These are phyloP conservation scores for Sweltsa coloradensis DNA, from an alignment of 1,140 invertebrate genomes.

Conservation along the genomic window DNA sequence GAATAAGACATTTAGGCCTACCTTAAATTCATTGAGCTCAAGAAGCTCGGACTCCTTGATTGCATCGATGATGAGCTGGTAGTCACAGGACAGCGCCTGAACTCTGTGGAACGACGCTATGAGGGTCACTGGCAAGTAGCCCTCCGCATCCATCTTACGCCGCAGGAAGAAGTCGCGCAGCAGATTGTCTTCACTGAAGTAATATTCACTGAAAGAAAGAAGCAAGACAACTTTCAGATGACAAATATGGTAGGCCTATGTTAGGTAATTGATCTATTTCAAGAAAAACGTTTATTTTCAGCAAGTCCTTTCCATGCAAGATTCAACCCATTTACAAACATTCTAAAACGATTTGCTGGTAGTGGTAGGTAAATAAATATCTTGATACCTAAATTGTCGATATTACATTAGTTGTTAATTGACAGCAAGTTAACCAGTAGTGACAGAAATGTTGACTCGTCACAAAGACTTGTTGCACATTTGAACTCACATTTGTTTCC, in stretches of 20 bases:
- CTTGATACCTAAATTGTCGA: background rate
- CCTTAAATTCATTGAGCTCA: conserved; percentile 68
- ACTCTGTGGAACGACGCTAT: conserved; percentile 95
- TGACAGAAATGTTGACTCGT: background rate
- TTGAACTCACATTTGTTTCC: conserved; percentile 67
- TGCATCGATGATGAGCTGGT: conserved; percentile 68
- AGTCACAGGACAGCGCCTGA: conserved; percentile 72
- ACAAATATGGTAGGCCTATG: too few species aligned
- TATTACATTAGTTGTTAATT: conserved; percentile 1
- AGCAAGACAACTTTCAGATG: background rate
- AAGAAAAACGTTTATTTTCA: background rate
- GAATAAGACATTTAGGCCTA: conserved; percentile 23
- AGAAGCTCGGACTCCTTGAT: conserved; percentile 70
- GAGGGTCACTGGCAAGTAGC: conserved; percentile 82
- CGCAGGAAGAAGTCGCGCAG: conserved; percentile 91
- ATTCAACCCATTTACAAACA: background rate
- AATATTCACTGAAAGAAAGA: conserved; percentile 81
- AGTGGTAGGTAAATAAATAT: too few species aligned
- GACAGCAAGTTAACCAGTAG: background rate
- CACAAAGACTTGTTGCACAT: conserved; percentile 8
- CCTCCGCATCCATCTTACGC: conserved; percentile 89
- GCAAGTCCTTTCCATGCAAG: background rate
- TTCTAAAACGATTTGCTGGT: background rate
- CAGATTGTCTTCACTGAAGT: conserved; percentile 96
- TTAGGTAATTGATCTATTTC: background rate